phyloP scores from a whole-genome alignment of 2,113 vertebrate species.

The Lagenorhynchus albirostris region DNA sequence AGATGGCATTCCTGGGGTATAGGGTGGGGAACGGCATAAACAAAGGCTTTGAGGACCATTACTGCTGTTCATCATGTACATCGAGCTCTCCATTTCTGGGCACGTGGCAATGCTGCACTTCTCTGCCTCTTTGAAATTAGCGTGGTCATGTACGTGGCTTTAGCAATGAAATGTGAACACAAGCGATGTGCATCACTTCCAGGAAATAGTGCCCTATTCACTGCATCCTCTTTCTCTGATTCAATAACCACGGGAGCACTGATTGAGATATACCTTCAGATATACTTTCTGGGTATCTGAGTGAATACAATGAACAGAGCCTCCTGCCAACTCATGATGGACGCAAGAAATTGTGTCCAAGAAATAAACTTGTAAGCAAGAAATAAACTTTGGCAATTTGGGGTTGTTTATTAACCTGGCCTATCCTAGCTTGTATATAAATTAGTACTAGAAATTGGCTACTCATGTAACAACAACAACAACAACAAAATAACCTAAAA shows the following conservation, averaged over 20 bases:
- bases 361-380: neutral
- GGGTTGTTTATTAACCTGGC: neutral
- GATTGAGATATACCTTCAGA: neutral
- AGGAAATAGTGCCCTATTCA: neutral
- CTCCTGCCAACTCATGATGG: neutral
- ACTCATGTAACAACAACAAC: neutral
- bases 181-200: neutral
- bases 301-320: neutral
- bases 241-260: neutral
- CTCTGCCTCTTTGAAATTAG: neutral
- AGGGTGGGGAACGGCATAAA: neutral
- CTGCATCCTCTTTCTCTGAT: neutral
- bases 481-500: neutral
- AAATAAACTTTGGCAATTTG: neutral
- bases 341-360: neutral
- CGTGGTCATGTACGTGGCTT: neutral
- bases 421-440: neutral
- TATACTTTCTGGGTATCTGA: neutral
- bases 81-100: neutral
- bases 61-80: neutral
- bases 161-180: neutral
- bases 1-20: neutral
- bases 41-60: neutral
- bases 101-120: neutral
- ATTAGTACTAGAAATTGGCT: neutral